These are phyloP conservation scores for Diplazon laetatorius DNA, from an alignment of 2,888 invertebrate species.

Conservation along the genomic window DNA sequence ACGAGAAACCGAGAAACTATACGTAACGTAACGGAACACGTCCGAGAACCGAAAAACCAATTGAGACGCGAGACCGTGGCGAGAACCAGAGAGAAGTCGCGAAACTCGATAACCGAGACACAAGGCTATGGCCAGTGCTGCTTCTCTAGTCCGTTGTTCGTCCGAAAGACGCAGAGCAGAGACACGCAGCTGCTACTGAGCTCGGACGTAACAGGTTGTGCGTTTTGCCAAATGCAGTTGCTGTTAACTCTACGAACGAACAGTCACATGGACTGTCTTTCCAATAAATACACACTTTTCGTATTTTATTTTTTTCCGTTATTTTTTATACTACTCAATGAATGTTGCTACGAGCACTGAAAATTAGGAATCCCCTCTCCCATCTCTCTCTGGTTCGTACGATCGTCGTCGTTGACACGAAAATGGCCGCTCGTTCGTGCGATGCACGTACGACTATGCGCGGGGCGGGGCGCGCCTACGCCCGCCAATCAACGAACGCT, in stretches of 20 bases:
- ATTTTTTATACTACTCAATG: slow-evolving; percentile 19
- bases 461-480: background rate
- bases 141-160: too few relatives aligned
- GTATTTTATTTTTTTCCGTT: background rate
- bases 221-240: too few relatives aligned
- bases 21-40: slow-evolving; percentile 10
- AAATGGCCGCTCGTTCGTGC: slow-evolving; percentile 67
- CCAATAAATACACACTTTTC: slow-evolving; percentile 7
- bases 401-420: slow-evolving; percentile 67
- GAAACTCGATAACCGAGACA: too few relatives aligned
- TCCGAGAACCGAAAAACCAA: background rate
- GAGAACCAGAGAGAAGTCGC: background rate
- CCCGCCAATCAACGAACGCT: background rate
- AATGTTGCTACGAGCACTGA: slow-evolving; percentile 41
- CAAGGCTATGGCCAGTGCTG: too few relatives aligned
- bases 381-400: slow-evolving; percentile 19
- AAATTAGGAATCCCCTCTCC: slow-evolving; percentile 39
- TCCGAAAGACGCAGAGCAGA: too few relatives aligned
- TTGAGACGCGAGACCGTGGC: background rate
- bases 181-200: background rate
- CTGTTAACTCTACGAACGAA: too few relatives aligned
- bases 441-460: background rate
- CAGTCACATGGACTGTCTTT: too few relatives aligned
- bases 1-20: too few relatives aligned
- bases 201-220: slow-evolving; percentile 14